A percentile compares a stretch with the other conserved stretches of the same genome.
Evolutionary conservation across 92 coral and sea anemone genomes (phyloP).

Genomic region (Epizoanthus illoricatus): DNA sequence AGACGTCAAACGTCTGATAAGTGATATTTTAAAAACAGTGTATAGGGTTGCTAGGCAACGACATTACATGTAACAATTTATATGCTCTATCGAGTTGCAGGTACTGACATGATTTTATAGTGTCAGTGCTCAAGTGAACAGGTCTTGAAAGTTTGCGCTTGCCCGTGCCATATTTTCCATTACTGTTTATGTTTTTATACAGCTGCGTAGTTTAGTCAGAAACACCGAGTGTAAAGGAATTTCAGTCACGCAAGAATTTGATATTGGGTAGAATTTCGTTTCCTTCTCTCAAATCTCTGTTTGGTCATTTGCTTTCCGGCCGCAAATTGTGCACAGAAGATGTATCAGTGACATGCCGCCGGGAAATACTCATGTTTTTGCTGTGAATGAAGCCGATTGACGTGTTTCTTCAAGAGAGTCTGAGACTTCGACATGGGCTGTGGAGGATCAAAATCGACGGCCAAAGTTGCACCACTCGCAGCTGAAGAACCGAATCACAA

Average conservation of each 20-base stretch:
- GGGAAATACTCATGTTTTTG: not conserved
- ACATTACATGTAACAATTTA: not conserved
- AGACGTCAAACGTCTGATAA: too few species aligned
- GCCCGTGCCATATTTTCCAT: not conserved
- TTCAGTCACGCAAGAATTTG: not conserved
- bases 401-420: not conserved
- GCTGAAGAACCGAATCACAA: not conserved
- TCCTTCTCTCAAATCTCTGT: too few species aligned
- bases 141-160: not conserved
- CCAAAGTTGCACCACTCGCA: not conserved
- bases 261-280: not conserved
- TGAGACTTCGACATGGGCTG: slow-evolving; percentile 11
- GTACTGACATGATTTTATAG: too few species aligned
- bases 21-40: not conserved
- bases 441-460: slow-evolving; percentile 24
- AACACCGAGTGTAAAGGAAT: slow-evolving; percentile 19
- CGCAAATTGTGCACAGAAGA: not conserved
- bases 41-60: slow-evolving; percentile 3
- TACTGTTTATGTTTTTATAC: not conserved
- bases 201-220: not conserved
- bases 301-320: slow-evolving; percentile 10
- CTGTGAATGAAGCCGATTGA: not conserved
- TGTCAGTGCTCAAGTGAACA: not conserved
- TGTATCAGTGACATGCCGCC: not conserved
- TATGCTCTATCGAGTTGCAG: too few species aligned